Conservation (phyloP, 2,888 invertebrate genomes). For the Gari tellinella region DNA sequence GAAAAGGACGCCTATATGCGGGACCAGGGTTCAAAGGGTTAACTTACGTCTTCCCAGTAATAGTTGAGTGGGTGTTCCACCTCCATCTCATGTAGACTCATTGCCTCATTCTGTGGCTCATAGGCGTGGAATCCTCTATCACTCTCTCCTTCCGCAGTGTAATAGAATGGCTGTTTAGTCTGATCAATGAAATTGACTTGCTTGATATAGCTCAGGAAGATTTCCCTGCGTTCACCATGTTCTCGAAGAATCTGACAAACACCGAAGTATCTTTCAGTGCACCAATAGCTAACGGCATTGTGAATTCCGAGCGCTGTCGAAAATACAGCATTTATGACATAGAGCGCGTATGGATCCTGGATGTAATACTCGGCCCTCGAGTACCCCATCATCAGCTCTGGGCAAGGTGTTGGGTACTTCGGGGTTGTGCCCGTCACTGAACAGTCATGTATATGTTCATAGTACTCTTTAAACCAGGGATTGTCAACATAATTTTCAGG, state of each 20-base stretch:
- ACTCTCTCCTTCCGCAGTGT: constrained; percentile 76
- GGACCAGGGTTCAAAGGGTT: no score
- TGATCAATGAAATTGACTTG: constrained; percentile 74
- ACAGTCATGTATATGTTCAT: constrained; percentile 81
- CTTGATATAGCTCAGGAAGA: constrained; percentile 67
- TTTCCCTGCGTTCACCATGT: constrained; percentile 75
- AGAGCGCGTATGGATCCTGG: constrained; percentile 81
- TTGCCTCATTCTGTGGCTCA: constrained; percentile 58
- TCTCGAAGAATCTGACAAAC: constrained; percentile 70
- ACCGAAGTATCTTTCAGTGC: constrained; percentile 62
- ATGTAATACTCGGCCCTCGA: constrained; percentile 72
- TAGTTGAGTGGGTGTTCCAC: constrained; percentile 39
- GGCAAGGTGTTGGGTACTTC: constrained; percentile 44
- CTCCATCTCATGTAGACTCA: constrained; percentile 38
- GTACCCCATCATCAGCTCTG: constrained; percentile 59
- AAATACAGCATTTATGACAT: constrained; percentile 82
- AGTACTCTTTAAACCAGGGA: constrained; percentile 85
- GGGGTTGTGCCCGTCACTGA: constrained; percentile 26
- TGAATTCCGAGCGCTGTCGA: constrained; percentile 78
- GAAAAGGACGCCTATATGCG: no score
- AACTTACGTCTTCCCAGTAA: constrained; percentile 71
- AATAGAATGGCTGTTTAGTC: constrained; percentile 78
- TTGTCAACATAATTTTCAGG: constrained; percentile 79
- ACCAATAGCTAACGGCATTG: constrained; percentile 65
- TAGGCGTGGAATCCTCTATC: constrained; percentile 81